These are phyloP conservation scores for Desmophyllum pertusum DNA, from an alignment of 92 coral and sea anemone species.

Conservation along the genomic window DNA sequence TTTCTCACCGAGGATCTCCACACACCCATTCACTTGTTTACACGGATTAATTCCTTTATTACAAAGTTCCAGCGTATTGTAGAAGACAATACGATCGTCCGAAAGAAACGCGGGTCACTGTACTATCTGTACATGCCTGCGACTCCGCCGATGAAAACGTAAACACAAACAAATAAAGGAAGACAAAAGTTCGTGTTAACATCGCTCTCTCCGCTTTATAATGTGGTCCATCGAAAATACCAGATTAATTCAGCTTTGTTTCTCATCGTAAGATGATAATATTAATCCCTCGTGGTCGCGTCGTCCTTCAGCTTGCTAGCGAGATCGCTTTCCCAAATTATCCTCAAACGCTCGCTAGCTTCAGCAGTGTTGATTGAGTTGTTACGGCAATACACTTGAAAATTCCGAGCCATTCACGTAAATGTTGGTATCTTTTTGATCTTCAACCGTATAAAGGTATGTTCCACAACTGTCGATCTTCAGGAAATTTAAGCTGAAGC, in stretches of 20 bases:
- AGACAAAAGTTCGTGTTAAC: conserved; percentile 10
- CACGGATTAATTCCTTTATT: conserved; percentile 1
- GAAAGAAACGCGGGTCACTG: not conserved
- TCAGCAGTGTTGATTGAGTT: too few species aligned
- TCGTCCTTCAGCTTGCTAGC: not conserved
- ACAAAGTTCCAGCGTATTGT: conserved; percentile 18
- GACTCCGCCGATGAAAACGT: conserved; percentile 8
- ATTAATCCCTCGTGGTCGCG: not conserved
- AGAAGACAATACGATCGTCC: conserved; percentile 24
- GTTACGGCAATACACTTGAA: not conserved
- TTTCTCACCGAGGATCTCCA: not conserved
- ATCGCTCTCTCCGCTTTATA: not conserved
- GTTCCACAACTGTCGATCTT: conserved; percentile 1
- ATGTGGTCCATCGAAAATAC: not conserved
- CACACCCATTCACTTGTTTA: not conserved
- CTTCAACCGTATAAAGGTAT: not conserved
- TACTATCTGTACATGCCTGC: not conserved
- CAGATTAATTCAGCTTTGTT: too few species aligned
- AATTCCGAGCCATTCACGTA: not conserved
- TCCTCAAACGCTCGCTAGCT: too few species aligned
- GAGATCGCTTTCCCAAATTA: too few species aligned
- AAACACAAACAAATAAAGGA: not conserved
- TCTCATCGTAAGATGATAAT: not conserved
- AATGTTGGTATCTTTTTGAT: not conserved
- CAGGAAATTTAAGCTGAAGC: not conserved